Conservation (phyloP, 2,888 invertebrate species). For the Tiphia femorata region DNA sequence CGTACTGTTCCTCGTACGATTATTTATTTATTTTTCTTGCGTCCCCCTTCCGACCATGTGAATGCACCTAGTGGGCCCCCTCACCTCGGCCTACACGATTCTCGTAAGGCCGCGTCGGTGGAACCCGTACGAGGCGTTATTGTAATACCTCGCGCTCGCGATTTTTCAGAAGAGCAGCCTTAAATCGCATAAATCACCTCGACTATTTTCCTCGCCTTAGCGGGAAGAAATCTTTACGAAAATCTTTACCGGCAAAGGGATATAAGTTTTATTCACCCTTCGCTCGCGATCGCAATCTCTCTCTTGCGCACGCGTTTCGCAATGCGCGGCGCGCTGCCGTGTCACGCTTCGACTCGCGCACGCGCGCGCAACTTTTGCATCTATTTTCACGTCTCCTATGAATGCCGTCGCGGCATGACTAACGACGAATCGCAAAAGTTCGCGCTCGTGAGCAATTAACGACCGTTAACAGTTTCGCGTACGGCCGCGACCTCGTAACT, state of each 20-base stretch:
- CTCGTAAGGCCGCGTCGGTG: too few relatives aligned
- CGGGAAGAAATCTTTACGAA: too few relatives aligned
- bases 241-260: background rate
- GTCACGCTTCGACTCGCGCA: slow-evolving; percentile 3
- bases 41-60: too few relatives aligned
- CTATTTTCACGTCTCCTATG: background rate
- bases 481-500: slow-evolving; percentile 35
- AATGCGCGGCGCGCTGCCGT: too few relatives aligned
- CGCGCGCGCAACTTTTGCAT: background rate
- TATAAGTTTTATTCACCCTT: background rate
- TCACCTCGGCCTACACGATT: background rate
- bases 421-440: background rate
- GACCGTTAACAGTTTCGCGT: slow-evolving; percentile 38
- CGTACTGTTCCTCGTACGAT: slow-evolving; percentile 40
- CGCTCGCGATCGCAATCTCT: background rate
- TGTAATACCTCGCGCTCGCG: too few relatives aligned
- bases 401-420: slow-evolving; percentile 1
- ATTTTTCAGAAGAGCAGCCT: too few relatives aligned
- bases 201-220: too few relatives aligned
- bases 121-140: too few relatives aligned
- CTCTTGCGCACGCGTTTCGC: too few relatives aligned
- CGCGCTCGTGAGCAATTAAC: slow-evolving; percentile 24
- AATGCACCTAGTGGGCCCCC: background rate
- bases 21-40: background rate
- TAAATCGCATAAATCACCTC: too few relatives aligned